These are phyloP conservation scores for Ardeotis arabs DNA, from an alignment of 2,113 vertebrate species.

Conservation along the genomic window DNA sequence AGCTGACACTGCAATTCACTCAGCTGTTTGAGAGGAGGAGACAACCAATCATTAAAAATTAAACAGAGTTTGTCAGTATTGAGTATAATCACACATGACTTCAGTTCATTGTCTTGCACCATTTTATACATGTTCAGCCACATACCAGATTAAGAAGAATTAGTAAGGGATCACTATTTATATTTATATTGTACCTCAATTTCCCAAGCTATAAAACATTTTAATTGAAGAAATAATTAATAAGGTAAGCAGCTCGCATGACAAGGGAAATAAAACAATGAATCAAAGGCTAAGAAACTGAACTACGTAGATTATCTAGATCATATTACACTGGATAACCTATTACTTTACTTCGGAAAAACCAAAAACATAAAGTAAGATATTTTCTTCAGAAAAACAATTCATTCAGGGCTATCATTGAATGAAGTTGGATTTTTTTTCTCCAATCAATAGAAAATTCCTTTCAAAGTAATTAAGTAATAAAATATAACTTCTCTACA, in stretches of 20 bases:
- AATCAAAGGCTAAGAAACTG: background rate
- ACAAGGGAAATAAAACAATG: background rate
- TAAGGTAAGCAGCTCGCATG: background rate
- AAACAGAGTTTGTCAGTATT: background rate
- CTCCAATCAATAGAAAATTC: background rate
- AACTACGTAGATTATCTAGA: background rate
- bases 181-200: background rate
- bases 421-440: background rate
- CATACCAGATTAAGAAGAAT: background rate
- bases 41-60: slow-evolving; percentile 16
- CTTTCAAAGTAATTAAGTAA: background rate
- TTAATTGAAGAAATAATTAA: slow-evolving; percentile 13
- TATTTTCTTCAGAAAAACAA: background rate
- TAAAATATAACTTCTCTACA: background rate
- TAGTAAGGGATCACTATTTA: background rate
- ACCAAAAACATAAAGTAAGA: background rate
- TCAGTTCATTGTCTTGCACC: background rate
- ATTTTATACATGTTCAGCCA: background rate
- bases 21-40: background rate
- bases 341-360: background rate
- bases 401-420: background rate
- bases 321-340: background rate
- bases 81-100: background rate
- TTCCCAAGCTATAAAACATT: background rate
- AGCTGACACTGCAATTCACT: background rate